A percentile compares a stretch with the other conserved stretches of the same genome.
phyloP scores from a whole-genome alignment of 2,113 vertebrate genomes.

The Carollia perspicillata region DNA sequence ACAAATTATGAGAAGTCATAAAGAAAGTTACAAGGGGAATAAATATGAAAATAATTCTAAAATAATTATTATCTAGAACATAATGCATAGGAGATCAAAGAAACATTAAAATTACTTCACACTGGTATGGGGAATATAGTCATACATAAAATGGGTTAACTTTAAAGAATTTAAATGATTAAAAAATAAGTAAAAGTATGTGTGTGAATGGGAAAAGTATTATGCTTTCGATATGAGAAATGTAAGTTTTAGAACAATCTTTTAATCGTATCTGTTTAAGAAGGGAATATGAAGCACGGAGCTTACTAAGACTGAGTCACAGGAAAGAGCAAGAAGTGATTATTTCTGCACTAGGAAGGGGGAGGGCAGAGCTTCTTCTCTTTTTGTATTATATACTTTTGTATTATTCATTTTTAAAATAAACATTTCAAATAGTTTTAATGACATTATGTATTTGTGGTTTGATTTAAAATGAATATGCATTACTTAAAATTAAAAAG shows the following conservation, averaged over 20 bases:
- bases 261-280: background rate
- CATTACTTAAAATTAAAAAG: background rate
- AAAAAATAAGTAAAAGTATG: background rate
- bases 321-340: background rate
- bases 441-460: background rate
- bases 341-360: background rate
- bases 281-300: background rate
- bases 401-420: background rate
- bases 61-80: background rate
- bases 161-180: background rate
- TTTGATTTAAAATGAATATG: background rate
- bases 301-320: background rate
- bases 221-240: background rate
- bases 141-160: background rate
- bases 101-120: background rate
- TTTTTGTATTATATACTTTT: background rate
- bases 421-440: background rate
- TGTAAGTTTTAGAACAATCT: background rate
- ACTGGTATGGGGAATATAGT: background rate
- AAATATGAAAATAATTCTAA: background rate
- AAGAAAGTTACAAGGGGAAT: background rate
- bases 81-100: background rate
- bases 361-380: background rate
- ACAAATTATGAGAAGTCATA: background rate
- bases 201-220: background rate